Percentiles rank a stretch among this genome's conserved stretches.
phyloP scores from a whole-genome alignment of 2,113 vertebrate genomes.

The Equus quagga region DNA sequence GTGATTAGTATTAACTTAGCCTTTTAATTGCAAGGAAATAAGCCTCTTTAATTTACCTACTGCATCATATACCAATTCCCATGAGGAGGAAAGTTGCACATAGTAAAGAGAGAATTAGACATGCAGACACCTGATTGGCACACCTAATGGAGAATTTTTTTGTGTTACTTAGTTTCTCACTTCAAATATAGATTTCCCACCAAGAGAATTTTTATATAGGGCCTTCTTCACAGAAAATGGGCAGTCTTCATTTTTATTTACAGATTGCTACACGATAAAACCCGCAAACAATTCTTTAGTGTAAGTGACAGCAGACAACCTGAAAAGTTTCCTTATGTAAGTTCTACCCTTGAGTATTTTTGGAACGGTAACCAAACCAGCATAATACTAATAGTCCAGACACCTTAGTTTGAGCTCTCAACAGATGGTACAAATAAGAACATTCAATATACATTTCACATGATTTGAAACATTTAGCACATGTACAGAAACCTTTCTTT shows the following conservation, averaged over 20 bases:
- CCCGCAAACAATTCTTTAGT: neutral
- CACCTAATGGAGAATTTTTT: neutral
- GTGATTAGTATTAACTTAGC: neutral
- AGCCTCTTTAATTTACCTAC: neutral
- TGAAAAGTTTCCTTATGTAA: neutral
- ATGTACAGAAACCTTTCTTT: neutral
- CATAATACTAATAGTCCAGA: neutral
- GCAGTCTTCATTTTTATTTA: neutral
- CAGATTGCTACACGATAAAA: neutral
- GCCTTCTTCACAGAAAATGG: neutral
- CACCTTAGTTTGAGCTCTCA: neutral
- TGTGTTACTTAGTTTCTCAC: neutral
- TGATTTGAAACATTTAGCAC: neutral
- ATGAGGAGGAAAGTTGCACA: neutral
- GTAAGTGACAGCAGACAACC: neutral
- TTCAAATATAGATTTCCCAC: neutral
- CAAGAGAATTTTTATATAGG: neutral
- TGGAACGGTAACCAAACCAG: neutral
- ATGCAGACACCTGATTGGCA: neutral
- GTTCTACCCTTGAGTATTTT: neutral
- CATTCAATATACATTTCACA: neutral
- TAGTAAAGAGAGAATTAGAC: neutral
- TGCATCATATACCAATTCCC: neutral
- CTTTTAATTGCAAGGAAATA: neutral
- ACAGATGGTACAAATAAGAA: neutral